These are phyloP conservation scores for Eurytoma adleriae DNA, from an alignment of 2,888 invertebrate species.

Conservation along the genomic window DNA sequence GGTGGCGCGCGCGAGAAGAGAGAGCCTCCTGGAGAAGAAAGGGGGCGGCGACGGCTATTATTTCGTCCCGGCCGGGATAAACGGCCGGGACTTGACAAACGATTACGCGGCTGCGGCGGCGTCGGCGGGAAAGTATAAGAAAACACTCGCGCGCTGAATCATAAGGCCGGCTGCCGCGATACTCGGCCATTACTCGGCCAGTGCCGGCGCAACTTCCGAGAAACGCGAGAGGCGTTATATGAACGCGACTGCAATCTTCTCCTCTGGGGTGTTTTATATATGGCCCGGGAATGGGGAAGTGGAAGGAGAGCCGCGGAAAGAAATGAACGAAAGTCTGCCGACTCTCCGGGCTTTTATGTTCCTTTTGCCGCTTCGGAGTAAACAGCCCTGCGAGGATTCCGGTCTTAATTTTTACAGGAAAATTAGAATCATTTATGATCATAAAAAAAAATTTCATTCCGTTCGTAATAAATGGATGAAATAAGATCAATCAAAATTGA, in stretches of 20 bases:
- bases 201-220: slow-evolving; percentile 5
- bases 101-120: slow-evolving; percentile 54
- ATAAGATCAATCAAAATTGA: too few species aligned
- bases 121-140: slow-evolving; percentile 41
- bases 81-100: slow-evolving; percentile 61
- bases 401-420: too few species aligned
- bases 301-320: neutral
- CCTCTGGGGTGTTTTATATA: too few species aligned
- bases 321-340: neutral
- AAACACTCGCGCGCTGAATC: slow-evolving; percentile 50
- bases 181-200: slow-evolving; percentile 24
- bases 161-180: slow-evolving; percentile 16
- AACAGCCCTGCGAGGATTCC: too few species aligned
- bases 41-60: slow-evolving; percentile 42
- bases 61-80: slow-evolving; percentile 56
- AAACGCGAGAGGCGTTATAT: slow-evolving; percentile 15
- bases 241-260: slow-evolving; percentile 10
- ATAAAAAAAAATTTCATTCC: too few species aligned
- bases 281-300: too few species aligned
- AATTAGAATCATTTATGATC: too few species aligned
- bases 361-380: neutral
- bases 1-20: slow-evolving; percentile 1
- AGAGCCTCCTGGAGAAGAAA: neutral
- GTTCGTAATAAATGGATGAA: too few species aligned
- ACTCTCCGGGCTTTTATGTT: neutral